Conservation (phyloP, 2,888 invertebrate genomes). For the Trissoscelio sp. region DNA sequence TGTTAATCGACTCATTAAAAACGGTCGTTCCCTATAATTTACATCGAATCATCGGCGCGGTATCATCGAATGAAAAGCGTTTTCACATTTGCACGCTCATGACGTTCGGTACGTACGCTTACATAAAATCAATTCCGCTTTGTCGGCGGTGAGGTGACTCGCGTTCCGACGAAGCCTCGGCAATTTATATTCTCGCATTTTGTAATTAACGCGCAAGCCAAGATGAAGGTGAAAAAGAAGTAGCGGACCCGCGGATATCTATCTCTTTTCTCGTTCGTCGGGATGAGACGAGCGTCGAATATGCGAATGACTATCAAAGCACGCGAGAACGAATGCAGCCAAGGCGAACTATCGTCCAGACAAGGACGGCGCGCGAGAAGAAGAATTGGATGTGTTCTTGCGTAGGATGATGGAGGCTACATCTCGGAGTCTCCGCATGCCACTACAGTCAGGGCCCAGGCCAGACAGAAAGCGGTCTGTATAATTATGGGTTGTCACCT, state of each 20-base stretch:
- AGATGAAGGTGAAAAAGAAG: constrained; percentile 75
- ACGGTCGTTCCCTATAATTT: constrained; percentile 62
- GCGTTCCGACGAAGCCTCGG: constrained; percentile 66
- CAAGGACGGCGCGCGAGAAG: constrained; percentile 65
- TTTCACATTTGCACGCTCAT: constrained; percentile 66
- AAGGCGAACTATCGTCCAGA: constrained; percentile 62
- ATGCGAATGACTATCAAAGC: constrained; percentile 70
- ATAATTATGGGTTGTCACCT: constrained; percentile 84
- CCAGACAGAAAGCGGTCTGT: constrained; percentile 83
- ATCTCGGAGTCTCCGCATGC: constrained; percentile 79
- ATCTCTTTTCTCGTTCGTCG: constrained; percentile 50
- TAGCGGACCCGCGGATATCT: constrained; percentile 72
- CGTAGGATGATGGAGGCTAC: constrained; percentile 80
- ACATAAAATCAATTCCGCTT: constrained; percentile 66
- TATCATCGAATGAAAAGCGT: constrained; percentile 63
- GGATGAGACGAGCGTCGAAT: constrained; percentile 63
- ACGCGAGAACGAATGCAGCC: constrained; percentile 61
- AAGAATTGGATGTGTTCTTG: constrained; percentile 69
- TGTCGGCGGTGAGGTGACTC: constrained; percentile 64
- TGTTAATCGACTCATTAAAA: constrained; percentile 61
- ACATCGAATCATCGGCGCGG: constrained; percentile 58
- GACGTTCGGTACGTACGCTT: constrained; percentile 47
- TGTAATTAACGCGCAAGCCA: constrained; percentile 79
- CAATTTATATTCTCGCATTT: constrained; percentile 81
- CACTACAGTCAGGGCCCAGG: constrained; percentile 82